phyloP scores from a whole-genome alignment of 37 sponge, comb jelly and placozoan genomes.

The Halisarca cf. caerulea region DNA sequence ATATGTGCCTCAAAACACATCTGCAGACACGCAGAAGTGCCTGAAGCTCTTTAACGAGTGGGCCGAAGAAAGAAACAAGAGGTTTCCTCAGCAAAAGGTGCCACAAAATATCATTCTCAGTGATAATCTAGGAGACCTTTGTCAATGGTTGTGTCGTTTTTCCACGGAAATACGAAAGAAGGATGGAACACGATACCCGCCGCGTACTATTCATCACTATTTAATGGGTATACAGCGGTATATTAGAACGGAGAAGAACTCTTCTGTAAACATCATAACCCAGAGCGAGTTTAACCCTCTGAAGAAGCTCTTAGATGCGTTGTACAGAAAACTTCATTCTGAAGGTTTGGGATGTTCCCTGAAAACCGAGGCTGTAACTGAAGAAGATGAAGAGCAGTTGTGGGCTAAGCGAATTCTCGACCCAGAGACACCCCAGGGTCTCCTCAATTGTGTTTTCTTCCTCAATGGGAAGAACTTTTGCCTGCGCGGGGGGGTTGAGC shows the following conservation, averaged over 20 bases:
- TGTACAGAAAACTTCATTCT: not conserved
- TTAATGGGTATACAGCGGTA: slow-evolving; percentile 12
- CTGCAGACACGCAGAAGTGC: too few relatives aligned
- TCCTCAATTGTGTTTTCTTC: slow-evolving; percentile 36
- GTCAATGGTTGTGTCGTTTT: slow-evolving; percentile 7
- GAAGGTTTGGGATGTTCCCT: too few relatives aligned
- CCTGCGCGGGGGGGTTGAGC: slow-evolving; percentile 34
- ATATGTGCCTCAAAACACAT: too few relatives aligned
- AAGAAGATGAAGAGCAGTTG: slow-evolving; percentile 35
- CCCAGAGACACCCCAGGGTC: slow-evolving; percentile 13
- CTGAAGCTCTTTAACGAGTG: too few relatives aligned
- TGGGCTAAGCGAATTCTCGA: slow-evolving; percentile 34
- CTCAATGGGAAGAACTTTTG: slow-evolving; percentile 49
- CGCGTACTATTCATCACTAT: not conserved
- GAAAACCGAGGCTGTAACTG: slow-evolving; percentile 17
- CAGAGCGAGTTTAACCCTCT: not conserved
- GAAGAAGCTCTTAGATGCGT: not conserved
- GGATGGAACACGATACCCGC: slow-evolving; percentile 13
- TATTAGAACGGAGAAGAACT: not conserved
- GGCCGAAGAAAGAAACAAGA: not conserved
- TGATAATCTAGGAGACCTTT: not conserved
- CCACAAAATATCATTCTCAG: not conserved
- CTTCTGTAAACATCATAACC: not conserved
- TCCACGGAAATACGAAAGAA: not conserved
- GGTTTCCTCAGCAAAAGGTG: not conserved